Conservation (phyloP, 1,140 invertebrate genomes). For the Drosophila pachea region DNA sequence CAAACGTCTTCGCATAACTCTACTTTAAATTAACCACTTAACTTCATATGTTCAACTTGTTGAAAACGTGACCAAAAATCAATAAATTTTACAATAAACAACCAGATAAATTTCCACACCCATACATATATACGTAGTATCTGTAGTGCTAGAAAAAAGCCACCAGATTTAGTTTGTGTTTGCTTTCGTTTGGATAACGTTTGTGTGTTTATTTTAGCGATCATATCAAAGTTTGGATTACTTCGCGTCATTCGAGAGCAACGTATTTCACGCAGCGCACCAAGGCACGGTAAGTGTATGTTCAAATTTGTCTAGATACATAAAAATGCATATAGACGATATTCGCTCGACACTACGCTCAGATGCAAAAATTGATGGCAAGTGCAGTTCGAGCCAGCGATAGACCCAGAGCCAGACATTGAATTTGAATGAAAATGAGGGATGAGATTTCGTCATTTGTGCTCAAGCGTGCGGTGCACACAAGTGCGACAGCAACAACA, state of each 20-base stretch:
- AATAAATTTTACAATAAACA: constrained; percentile 25
- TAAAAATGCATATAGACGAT: constrained; percentile 1
- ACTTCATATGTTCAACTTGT: neutral
- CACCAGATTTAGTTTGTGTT: constrained; percentile 36
- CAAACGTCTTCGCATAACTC: constrained; percentile 31
- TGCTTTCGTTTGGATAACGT: constrained; percentile 49
- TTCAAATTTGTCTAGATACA: neutral
- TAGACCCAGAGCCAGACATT: constrained; percentile 25
- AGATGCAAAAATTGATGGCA: constrained; percentile 30
- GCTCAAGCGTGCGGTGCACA: neutral
- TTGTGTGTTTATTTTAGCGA: constrained; percentile 69
- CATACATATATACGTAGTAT: constrained; percentile 18
- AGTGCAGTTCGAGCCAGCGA: constrained; percentile 23
- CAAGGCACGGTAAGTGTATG: constrained; percentile 49
- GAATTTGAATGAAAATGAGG: constrained; percentile 57
- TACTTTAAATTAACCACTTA: constrained; percentile 6
- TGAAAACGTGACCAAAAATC: constrained; percentile 24
- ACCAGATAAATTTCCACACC: constrained; percentile 4
- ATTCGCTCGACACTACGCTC: neutral
- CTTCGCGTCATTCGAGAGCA: constrained; percentile 39
- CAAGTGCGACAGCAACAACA: constrained; percentile 50
- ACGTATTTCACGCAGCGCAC: constrained; percentile 41
- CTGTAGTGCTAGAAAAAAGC: constrained; percentile 30
- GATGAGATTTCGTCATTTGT: constrained; percentile 60
- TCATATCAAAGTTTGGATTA: constrained; percentile 57